phyloP scores from a whole-genome alignment of 1,140 invertebrate genomes.

The Trichonephila clavata region DNA sequence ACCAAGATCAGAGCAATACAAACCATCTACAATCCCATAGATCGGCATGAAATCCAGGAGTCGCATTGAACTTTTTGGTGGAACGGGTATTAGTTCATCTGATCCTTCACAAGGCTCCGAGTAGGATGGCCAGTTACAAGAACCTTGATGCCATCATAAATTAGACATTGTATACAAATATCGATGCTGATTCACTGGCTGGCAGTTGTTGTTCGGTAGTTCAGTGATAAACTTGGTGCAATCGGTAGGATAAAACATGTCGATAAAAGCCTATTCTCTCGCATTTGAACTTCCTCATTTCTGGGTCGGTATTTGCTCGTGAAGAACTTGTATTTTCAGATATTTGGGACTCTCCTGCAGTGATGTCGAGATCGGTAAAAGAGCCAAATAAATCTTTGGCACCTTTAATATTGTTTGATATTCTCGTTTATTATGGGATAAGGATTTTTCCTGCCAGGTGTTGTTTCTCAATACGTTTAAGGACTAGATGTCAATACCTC shows the following conservation, averaged over 20 bases:
- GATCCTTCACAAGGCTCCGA: slow-evolving; percentile 85
- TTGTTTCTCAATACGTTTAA: slow-evolving; percentile 80
- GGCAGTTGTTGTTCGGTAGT: slow-evolving; percentile 84
- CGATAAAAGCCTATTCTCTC: slow-evolving; percentile 90
- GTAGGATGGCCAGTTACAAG: slow-evolving; percentile 91
- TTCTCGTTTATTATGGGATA: slow-evolving; percentile 77
- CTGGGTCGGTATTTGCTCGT: slow-evolving; percentile 82
- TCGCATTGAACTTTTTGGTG: slow-evolving; percentile 82
- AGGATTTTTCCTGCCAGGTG: slow-evolving; percentile 78
- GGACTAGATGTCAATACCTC: slow-evolving; percentile 82
- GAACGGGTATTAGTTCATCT: slow-evolving; percentile 85
- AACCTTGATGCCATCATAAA: slow-evolving; percentile 87
- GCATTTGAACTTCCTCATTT: slow-evolving; percentile 85
- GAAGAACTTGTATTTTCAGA: slow-evolving; percentile 82
- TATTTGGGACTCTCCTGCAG: slow-evolving; percentile 61
- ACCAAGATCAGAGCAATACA: slow-evolving; percentile 89
- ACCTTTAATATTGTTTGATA: slow-evolving; percentile 45
- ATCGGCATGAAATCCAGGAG: slow-evolving; percentile 88
- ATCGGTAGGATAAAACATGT: slow-evolving; percentile 88
- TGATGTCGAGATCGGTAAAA: slow-evolving; percentile 60
- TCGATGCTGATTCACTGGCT: slow-evolving; percentile 87
- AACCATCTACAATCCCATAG: slow-evolving; percentile 92
- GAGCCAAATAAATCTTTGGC: background rate
- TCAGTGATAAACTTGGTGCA: slow-evolving; percentile 91
- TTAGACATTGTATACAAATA: slow-evolving; percentile 93